A percentile compares a stretch with the other conserved stretches of the same genome.
Evolutionary conservation across 2,113 vertebrate species (phyloP).

Genomic region (Microcebus lehilahytsara): DNA sequence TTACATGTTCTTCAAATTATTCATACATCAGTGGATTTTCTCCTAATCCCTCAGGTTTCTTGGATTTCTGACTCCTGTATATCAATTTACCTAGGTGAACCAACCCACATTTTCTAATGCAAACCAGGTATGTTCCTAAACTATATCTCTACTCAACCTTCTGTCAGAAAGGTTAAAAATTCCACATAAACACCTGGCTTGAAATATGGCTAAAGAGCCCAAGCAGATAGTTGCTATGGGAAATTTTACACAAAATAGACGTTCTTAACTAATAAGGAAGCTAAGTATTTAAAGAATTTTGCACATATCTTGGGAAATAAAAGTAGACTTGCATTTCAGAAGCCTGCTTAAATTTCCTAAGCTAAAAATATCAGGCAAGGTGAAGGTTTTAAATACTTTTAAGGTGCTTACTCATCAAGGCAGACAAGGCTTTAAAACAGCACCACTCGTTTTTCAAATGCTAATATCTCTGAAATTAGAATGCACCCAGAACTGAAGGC

Average conservation of each 20-base stretch:
- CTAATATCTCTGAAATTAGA: background rate
- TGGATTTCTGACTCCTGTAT: background rate
- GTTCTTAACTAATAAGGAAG: background rate
- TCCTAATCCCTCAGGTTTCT: background rate
- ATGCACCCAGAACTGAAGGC: background rate
- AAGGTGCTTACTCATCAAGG: background rate
- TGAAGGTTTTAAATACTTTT: background rate
- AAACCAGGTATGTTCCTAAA: background rate
- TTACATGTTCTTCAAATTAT: background rate
- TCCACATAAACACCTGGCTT: background rate
- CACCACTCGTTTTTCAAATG: background rate
- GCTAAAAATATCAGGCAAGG: background rate
- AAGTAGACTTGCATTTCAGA: background rate
- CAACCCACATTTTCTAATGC: background rate
- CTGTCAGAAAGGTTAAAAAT: background rate
- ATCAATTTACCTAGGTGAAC: background rate
- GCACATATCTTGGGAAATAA: background rate
- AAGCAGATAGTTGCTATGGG: background rate
- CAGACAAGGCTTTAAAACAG: background rate
- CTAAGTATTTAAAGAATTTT: background rate
- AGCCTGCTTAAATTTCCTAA: slow-evolving; percentile 24
- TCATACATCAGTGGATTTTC: background rate
- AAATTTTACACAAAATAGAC: background rate
- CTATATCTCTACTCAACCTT: background rate
- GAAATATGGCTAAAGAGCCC: background rate